These are phyloP conservation scores for Tinamus major DNA, from an alignment of 2,797 vertebrate species.

Conservation along the genomic window DNA sequence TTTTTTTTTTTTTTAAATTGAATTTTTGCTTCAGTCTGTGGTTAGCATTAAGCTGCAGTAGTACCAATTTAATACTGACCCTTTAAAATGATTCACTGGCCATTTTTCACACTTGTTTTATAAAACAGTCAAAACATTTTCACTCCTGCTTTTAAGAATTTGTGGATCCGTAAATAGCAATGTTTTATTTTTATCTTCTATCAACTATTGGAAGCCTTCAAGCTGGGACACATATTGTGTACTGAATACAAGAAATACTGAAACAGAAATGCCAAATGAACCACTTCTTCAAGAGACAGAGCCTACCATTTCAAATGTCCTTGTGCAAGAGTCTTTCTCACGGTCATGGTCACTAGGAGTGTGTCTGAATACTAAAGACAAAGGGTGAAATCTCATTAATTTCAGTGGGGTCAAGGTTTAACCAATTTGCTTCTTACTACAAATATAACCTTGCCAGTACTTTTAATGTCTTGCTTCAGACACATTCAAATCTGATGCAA, in stretches of 20 bases:
- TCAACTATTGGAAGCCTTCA: constrained; percentile 36
- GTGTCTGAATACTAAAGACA: background rate
- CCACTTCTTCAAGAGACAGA: background rate
- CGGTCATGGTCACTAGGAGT: background rate
- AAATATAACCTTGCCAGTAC: constrained; percentile 10
- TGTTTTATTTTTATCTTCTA: constrained; percentile 50
- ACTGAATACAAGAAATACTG: background rate
- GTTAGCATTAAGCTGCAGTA: background rate
- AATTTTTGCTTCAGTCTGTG: background rate
- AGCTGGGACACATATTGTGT: constrained; percentile 26
- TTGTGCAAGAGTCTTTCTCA: constrained; percentile 15
- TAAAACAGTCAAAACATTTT: constrained; percentile 65
- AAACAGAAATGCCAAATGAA: constrained; percentile 26
- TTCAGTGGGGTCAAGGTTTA: constrained; percentile 19
- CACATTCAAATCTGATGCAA: background rate
- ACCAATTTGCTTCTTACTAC: constrained; percentile 25
- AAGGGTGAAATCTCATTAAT: constrained; percentile 25
- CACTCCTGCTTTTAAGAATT: constrained; percentile 2
- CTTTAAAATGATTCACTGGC: constrained; percentile 43
- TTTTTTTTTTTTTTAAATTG: background rate
- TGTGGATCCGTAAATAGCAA: constrained; percentile 41
- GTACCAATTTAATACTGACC: constrained; percentile 13
- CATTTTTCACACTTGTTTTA: constrained; percentile 54
- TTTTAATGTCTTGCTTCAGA: constrained; percentile 29
- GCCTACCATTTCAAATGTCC: background rate